Percentiles rank a stretch among this genome's conserved stretches.
Conservation (phyloP, 2,888 invertebrate species). For the Dynastes hyllus region DNA sequence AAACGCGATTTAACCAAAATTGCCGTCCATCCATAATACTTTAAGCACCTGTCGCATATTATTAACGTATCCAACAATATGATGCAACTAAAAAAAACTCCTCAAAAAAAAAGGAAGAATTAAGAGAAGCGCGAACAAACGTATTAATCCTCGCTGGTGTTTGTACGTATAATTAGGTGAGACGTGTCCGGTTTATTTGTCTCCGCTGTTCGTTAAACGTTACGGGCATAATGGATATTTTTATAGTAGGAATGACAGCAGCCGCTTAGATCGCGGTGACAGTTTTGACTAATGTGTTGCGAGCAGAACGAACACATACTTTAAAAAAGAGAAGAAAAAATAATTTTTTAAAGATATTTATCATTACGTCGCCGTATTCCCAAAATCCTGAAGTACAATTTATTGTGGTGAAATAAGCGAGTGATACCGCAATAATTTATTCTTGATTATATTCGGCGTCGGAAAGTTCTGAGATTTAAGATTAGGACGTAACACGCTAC, state of each 20-base stretch:
- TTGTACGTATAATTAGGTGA: conserved; percentile 26
- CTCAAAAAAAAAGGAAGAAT: not conserved
- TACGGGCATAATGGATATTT: conserved; percentile 20
- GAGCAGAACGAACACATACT: not conserved
- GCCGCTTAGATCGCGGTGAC: conserved; percentile 26
- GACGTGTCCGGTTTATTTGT: conserved; percentile 25
- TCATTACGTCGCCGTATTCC: too few relatives aligned
- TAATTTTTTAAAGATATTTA: too few relatives aligned
- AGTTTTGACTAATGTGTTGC: conserved; percentile 31
- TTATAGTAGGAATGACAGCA: conserved; percentile 19
- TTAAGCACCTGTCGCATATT: conserved; percentile 1
- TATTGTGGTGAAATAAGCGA: not conserved
- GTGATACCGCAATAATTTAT: conserved; percentile 14
- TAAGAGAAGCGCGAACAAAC: not conserved
- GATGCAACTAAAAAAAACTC: not conserved
- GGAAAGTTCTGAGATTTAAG: too few relatives aligned
- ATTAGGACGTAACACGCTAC: too few relatives aligned
- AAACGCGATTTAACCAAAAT: not conserved
- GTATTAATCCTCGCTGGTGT: conserved; percentile 19
- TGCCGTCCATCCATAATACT: not conserved
- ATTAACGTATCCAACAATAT: not conserved
- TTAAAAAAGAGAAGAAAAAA: conserved; percentile 1
- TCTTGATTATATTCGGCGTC: conserved; percentile 10
- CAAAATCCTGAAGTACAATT: conserved; percentile 13
- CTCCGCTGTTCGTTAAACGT: not conserved